These are phyloP conservation scores for Callipepla californica DNA, from an alignment of 2,113 vertebrate species.

Conservation along the genomic window DNA sequence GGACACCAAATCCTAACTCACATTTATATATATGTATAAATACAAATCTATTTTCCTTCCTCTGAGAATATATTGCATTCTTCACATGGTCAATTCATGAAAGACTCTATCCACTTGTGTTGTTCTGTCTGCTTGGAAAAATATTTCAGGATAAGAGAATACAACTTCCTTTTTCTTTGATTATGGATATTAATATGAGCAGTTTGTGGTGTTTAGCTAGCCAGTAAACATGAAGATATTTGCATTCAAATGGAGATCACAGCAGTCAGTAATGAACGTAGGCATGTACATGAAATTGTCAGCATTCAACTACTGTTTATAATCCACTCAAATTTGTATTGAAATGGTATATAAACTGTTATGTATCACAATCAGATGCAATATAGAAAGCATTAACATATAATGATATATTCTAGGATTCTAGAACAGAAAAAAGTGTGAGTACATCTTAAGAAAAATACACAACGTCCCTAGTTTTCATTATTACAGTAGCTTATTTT, in stretches of 20 bases:
- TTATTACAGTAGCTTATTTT: neutral
- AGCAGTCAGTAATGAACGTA: neutral
- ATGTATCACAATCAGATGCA: slow-evolving; percentile 4
- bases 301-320: slow-evolving; percentile 1
- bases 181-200: neutral
- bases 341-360: slow-evolving; percentile 15
- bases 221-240: slow-evolving; percentile 1
- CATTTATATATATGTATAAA: neutral
- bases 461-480: neutral
- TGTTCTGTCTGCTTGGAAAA: slow-evolving; percentile 45
- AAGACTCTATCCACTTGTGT: neutral
- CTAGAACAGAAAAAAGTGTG: neutral
- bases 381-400: neutral
- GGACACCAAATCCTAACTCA: neutral
- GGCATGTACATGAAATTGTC: neutral
- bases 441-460: neutral
- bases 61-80: neutral
- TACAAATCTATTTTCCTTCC: neutral
- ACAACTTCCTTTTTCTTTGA: slow-evolving; percentile 68
- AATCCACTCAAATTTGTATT: neutral
- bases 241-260: slow-evolving; percentile 13
- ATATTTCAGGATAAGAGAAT: slow-evolving; percentile 49
- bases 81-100: neutral
- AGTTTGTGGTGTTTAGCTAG: neutral
- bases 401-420: neutral